Evolutionary conservation across 2,113 vertebrate species (phyloP).

Genomic region (Nymphicus hollandicus): DNA sequence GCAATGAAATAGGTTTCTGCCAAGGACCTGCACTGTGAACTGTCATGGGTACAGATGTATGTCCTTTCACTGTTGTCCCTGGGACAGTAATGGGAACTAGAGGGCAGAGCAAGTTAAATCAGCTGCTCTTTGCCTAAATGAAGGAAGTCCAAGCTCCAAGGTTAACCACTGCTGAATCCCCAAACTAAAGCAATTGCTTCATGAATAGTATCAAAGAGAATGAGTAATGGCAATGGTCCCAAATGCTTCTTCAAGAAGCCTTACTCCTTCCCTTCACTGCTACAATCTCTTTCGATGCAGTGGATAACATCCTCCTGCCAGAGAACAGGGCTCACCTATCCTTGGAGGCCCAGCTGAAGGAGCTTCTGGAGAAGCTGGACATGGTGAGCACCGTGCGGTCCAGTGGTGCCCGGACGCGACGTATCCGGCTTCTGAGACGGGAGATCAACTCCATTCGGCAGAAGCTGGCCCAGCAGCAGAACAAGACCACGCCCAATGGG

Average conservation of each 20-base stretch:
- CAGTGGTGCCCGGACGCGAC: constrained; percentile 89
- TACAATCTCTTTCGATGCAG: constrained; percentile 70
- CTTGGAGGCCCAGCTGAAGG: constrained; percentile 90
- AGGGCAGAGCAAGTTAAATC: background rate
- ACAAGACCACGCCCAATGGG: constrained; percentile 76
- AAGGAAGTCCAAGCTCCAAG: background rate
- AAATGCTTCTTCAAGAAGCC: background rate
- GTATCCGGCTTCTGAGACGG: constrained; percentile 86
- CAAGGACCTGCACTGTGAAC: background rate
- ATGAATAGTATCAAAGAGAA: background rate
- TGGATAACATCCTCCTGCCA: constrained; percentile 91
- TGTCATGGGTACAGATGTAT: background rate
- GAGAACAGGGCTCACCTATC: constrained; percentile 93
- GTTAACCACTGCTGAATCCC: background rate
- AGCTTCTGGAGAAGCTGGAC: constrained; percentile 94
- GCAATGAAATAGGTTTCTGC: background rate
- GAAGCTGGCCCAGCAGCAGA: constrained; percentile 81
- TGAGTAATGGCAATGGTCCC: background rate
- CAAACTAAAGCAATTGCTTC: background rate
- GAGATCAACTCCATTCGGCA: constrained; percentile 91
- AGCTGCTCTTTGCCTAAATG: background rate
- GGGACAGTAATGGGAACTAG: background rate
- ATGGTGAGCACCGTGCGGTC: constrained; percentile 88
- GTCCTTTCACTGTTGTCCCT: background rate
- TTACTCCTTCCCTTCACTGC: background rate